Base-by-base conservation (phyloP, 2,797 vertebrate species). In the Microtus agrestis region DNA sequence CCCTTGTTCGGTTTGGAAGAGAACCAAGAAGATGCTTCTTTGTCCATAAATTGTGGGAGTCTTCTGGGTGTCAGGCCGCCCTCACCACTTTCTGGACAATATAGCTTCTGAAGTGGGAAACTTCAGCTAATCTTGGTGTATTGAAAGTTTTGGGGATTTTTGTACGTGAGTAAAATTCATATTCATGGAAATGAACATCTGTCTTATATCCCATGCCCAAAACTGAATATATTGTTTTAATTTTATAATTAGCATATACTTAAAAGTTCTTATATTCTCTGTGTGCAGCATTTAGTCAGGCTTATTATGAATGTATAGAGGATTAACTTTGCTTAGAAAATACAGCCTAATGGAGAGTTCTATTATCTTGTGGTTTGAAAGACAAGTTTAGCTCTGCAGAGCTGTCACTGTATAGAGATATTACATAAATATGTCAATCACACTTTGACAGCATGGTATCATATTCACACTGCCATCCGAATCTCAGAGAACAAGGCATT, bases 381-480 rank as follows among this genome's bases (percentile, higher is more conserved):
- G 43, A n/a, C 56, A 91, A 93, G 74, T 91, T 88, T 93, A 87
- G 91, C 79, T 80, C 23, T 51, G 84, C 79, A 87, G 46, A 93
- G 80, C 61, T 95, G 25, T 56, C 89, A 46, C 37, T 46, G 91
- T 76, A 78, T 85, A 86, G 73, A 92, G 78, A 88, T 87, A 82
- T 51, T 85, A 54, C 88, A 96, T 82, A 96, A 96, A 95, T 91
- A 87, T 74, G 86, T 81, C 90, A 96, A 73, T 96, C 93, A 91
- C 80, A 69, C 56, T 94, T 95, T 93, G 89, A 95, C 90, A 95
- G 82, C 46, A 78, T 34, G 63, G 19, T 71, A 59, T 93, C 89
- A 21, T 95, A 87, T 88, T 88, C 77, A 89, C 67, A 88, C 6
- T 67, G 91, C 65, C 56, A 88, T 91, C 85, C 91, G 87, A 93